Evolutionary conservation across 2,888 invertebrate genomes (phyloP).

Genomic region (Lithophane leautieri): DNA sequence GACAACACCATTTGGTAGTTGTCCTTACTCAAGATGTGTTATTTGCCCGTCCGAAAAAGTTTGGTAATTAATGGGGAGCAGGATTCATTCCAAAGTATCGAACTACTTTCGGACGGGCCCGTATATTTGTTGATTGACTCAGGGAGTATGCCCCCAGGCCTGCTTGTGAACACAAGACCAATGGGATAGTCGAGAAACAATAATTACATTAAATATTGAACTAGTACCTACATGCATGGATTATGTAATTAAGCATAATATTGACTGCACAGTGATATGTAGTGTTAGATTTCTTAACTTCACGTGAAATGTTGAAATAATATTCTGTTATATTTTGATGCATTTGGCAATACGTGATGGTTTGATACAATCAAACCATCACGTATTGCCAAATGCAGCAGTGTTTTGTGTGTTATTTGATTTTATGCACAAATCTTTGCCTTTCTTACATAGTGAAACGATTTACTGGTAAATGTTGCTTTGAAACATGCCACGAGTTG

Average conservation of each 20-base stretch:
- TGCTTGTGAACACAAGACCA: background rate
- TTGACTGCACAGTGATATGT: slow-evolving; percentile 8
- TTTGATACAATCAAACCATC: too few relatives aligned
- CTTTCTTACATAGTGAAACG: background rate
- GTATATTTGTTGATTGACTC: too few relatives aligned
- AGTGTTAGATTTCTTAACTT: slow-evolving; percentile 24
- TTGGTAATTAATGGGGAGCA: too few relatives aligned
- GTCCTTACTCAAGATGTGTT: too few relatives aligned
- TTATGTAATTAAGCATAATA: slow-evolving; percentile 21
- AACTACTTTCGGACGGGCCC: too few relatives aligned
- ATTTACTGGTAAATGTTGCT: background rate
- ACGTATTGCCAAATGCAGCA: too few relatives aligned
- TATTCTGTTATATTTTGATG: slow-evolving; percentile 11
- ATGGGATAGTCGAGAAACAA: background rate
- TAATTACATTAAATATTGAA: slow-evolving; percentile 12
- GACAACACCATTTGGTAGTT: too few relatives aligned
- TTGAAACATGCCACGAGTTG: background rate
- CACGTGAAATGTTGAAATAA: slow-evolving; percentile 11
- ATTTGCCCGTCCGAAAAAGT: too few relatives aligned
- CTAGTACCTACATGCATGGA: background rate
- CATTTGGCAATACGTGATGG: background rate
- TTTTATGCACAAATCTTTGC: background rate
- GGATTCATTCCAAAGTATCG: too few relatives aligned
- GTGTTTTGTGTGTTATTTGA: background rate
- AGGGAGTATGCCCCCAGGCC: too few relatives aligned